Evolutionary conservation across 1,140 invertebrate species (phyloP), one percentile per base, ranked within the genome.

Genomic region (Drosophila yakuba): DNA sequence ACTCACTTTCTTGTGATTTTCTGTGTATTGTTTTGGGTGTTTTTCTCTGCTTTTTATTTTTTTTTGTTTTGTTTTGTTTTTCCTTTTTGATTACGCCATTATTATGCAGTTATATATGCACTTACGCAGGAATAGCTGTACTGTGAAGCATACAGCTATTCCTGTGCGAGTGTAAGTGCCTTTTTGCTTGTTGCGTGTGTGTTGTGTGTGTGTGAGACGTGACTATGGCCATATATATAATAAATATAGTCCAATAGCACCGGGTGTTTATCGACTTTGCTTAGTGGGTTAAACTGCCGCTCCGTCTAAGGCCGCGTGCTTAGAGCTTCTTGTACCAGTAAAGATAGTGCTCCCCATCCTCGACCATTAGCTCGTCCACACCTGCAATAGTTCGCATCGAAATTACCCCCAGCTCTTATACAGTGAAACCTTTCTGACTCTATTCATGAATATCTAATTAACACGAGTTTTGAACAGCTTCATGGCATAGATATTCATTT

Each of bases 291-390:
- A 67, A 63, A 72, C 62, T 78, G 78, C 80, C 79, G 79, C 81
- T 79, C 48, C 58, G 78, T 81, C 85, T 80, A 85, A 90, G 85
- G 85, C 85, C 78, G 69, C 59, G 78, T 73, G 74, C 77, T 96
- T 96, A 97, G 90, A 97, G 94, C 92, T 97, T 97, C 93, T 97
- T 97, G 93, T 97, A 98, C 97, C 97, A 98, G 93, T 97, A 97
- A 10, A 97, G 94, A 91, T 97, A 97, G 89, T 97, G 95, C 86
- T 97, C 96, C 6, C 96, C 96, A 80, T 97, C 96, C 92, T 96
- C 95, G 11, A 97, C 96, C 71, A 96, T 93, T 66, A 97, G 93
- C 84, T 97, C 96, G 89, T 97, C 96, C 10, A 97, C 96, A 85
- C 96, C 96, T 97, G 93, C 4, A 67, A 63, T 20, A 2, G 35